phyloP scores from a whole-genome alignment of 2,113 vertebrate species.

The Oenanthe oenanthe region DNA sequence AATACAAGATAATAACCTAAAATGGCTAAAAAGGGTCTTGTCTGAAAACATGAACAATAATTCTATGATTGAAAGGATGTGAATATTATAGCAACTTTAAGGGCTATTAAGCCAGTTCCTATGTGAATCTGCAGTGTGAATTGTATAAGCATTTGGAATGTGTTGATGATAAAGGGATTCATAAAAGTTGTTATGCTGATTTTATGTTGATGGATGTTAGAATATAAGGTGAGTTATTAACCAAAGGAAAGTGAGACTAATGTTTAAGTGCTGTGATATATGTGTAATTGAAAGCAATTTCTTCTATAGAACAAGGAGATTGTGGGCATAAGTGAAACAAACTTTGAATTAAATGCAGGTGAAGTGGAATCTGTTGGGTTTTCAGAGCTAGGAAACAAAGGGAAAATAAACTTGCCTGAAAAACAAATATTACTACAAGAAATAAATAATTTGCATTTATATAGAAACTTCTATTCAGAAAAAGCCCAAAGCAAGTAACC shows the following conservation, averaged over 20 bases:
- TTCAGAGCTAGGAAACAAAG: slow-evolving; percentile 42
- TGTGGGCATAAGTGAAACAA: slow-evolving; percentile 69
- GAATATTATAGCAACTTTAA: slow-evolving; percentile 78
- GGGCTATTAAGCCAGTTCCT: slow-evolving; percentile 80
- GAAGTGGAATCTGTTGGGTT: slow-evolving; percentile 54
- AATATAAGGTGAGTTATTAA: slow-evolving; percentile 82
- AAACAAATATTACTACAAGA: slow-evolving; percentile 52
- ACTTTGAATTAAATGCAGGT: slow-evolving; percentile 73
- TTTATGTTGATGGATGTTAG: slow-evolving; percentile 82
- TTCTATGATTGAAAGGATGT: slow-evolving; percentile 73
- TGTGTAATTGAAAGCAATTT: slow-evolving; percentile 77
- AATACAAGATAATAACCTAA: slow-evolving; percentile 41
- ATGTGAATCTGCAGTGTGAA: slow-evolving; percentile 74
- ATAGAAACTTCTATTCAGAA: slow-evolving; percentile 34
- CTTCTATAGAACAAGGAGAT: slow-evolving; percentile 72
- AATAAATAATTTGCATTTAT: slow-evolving; percentile 70
- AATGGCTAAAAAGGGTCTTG: slow-evolving; percentile 69
- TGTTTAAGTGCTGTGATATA: slow-evolving; percentile 78
- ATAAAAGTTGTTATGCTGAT: slow-evolving; percentile 84
- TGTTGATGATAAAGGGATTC: slow-evolving; percentile 81
- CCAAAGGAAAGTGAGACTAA: slow-evolving; percentile 79
- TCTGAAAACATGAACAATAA: slow-evolving; percentile 74
- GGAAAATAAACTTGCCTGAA: slow-evolving; percentile 58
- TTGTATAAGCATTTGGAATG: slow-evolving; percentile 80
- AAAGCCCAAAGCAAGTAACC: slow-evolving; percentile 48